These are phyloP conservation scores for Cherax quadricarinatus DNA, from an alignment of 1,140 invertebrate species.

Conservation along the genomic window DNA sequence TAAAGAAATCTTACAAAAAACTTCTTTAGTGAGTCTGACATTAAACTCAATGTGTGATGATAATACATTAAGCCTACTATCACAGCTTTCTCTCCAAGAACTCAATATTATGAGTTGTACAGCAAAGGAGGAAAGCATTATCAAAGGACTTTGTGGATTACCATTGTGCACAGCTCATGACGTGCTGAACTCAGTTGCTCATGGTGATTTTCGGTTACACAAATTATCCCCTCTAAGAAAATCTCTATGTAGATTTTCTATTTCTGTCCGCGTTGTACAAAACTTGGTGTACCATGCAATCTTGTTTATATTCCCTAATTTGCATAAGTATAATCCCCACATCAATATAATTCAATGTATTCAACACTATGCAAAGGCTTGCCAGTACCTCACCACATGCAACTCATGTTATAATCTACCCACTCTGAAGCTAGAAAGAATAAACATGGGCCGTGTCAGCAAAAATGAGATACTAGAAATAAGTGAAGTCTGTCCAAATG, in stretches of 20 bases:
- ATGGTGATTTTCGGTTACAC: neutral
- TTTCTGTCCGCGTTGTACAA: slow-evolving; percentile 20
- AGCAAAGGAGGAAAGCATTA: slow-evolving; percentile 19
- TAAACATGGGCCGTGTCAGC: slow-evolving; percentile 19
- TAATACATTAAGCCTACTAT: slow-evolving; percentile 9
- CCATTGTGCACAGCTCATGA: slow-evolving; percentile 11
- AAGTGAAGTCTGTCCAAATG: slow-evolving; percentile 29
- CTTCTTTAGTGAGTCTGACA: slow-evolving; percentile 16
- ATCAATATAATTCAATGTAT: slow-evolving; percentile 18
- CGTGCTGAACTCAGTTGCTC: neutral
- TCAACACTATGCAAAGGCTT: neutral
- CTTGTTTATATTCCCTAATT: slow-evolving; percentile 14
- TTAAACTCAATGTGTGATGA: slow-evolving; percentile 12
- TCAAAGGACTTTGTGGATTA: slow-evolving; percentile 35
- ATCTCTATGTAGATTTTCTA: slow-evolving; percentile 30
- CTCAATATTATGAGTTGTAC: slow-evolving; percentile 31
- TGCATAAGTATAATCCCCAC: slow-evolving; percentile 46
- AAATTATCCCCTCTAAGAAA: neutral
- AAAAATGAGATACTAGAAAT: neutral
- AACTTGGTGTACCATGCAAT: slow-evolving; percentile 24
- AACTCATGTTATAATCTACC: neutral
- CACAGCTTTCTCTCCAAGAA: slow-evolving; percentile 40
- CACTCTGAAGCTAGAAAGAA: neutral
- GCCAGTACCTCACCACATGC: neutral
- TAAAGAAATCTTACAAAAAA: neutral